These are phyloP conservation scores for Apodemia arnacis DNA, from an alignment of 2,888 invertebrate species.

Conservation along the genomic window DNA sequence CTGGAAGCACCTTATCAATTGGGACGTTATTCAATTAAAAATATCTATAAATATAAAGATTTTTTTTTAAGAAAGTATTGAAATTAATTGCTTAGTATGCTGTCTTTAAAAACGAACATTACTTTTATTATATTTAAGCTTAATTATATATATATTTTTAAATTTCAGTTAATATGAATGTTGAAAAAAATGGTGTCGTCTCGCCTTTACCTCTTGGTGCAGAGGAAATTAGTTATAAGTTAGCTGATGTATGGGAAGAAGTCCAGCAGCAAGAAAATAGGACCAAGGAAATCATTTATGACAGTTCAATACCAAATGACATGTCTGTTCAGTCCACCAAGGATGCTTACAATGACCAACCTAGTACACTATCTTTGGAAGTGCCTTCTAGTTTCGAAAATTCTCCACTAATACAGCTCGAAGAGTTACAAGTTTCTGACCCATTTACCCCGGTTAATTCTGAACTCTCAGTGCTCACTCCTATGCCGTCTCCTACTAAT, in stretches of 20 bases:
- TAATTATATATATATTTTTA: not conserved
- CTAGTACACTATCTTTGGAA: slow-evolving; percentile 21
- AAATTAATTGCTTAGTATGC: not conserved
- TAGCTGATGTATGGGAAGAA: slow-evolving; percentile 15
- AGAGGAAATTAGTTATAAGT: too few relatives aligned
- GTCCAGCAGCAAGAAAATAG: not conserved
- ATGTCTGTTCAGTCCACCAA: slow-evolving; percentile 31
- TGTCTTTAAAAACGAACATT: not conserved
- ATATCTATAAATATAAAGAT: slow-evolving; percentile 24
- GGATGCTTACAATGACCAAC: slow-evolving; percentile 52
- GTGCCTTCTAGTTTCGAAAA: slow-evolving; percentile 52
- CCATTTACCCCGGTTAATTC: slow-evolving; percentile 48
- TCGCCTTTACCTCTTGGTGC: too few relatives aligned
- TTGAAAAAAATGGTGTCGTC: not conserved
- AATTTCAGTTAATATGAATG: slow-evolving; percentile 17
- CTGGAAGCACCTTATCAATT: slow-evolving; percentile 44
- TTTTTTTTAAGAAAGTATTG: slow-evolving; percentile 10
- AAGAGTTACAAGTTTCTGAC: slow-evolving; percentile 49
- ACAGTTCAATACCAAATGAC: not conserved
- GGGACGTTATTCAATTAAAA: slow-evolving; percentile 53
- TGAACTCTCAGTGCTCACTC: slow-evolving; percentile 56
- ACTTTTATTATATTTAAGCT: slow-evolving; percentile 10
- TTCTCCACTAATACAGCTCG: slow-evolving; percentile 50
- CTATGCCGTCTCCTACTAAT: slow-evolving; percentile 63
- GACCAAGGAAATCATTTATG: slow-evolving; percentile 49